A percentile compares a stretch with the other conserved stretches of the same genome.
These are phyloP conservation scores for Myotis planiceps DNA, from an alignment of 2,797 vertebrate genomes.

Conservation along the genomic window DNA sequence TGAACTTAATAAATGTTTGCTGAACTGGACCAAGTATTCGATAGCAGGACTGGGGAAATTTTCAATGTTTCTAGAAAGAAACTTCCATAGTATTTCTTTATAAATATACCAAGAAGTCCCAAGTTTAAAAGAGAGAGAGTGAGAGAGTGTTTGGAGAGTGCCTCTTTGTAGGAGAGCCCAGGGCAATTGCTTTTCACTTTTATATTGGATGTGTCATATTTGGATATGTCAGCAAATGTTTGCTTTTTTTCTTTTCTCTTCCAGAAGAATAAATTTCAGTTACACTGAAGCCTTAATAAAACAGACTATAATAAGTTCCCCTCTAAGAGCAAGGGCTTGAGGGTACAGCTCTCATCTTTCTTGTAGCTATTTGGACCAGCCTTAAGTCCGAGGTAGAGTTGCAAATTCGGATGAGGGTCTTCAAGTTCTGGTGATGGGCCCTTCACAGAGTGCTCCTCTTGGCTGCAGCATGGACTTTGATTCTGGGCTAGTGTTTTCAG, in stretches of 20 bases:
- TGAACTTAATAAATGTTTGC: not conserved
- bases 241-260: not conserved
- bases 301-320: not conserved
- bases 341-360: not conserved
- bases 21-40: not conserved
- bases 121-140: not conserved
- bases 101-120: not conserved
- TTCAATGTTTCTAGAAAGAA: not conserved
- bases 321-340: not conserved
- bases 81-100: not conserved
- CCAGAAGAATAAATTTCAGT: not conserved
- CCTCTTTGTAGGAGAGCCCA: not conserved
- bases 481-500: not conserved
- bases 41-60: not conserved
- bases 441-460: not conserved
- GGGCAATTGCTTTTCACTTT: not conserved
- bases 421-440: not conserved
- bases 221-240: not conserved
- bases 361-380: not conserved
- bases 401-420: not conserved
- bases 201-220: not conserved
- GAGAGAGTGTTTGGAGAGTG: not conserved
- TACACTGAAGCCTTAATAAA: not conserved
- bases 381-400: not conserved
- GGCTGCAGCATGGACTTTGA: not conserved